Evolutionary conservation across 2,888 invertebrate genomes (phyloP).

Genomic region (Gibbula magus): DNA sequence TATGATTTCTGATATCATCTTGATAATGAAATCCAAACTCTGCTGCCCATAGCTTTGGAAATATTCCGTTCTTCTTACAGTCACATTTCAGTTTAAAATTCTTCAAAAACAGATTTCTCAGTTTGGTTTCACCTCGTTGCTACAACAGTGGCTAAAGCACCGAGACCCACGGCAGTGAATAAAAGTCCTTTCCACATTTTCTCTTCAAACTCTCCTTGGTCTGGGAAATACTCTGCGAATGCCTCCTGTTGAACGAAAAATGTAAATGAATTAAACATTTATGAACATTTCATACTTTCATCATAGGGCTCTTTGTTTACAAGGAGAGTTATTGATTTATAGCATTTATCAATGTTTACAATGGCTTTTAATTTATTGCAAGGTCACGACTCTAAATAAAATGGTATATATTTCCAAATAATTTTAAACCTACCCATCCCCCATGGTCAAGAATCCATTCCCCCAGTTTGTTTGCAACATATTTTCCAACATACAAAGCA

Average conservation of each 20-base stretch:
- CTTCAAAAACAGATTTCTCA: not conserved
- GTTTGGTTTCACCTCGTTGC: slow-evolving; percentile 43
- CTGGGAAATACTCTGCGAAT: slow-evolving; percentile 70
- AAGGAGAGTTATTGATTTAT: too few relatives aligned
- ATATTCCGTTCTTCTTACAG: too few relatives aligned
- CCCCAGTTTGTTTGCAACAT: slow-evolving; percentile 68
- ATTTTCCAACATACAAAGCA: slow-evolving; percentile 69
- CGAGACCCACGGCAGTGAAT: slow-evolving; percentile 70
- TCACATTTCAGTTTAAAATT: too few relatives aligned
- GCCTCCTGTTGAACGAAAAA: slow-evolving; percentile 62
- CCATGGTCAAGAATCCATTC: slow-evolving; percentile 71
- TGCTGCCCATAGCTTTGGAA: too few relatives aligned
- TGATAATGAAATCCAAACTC: too few relatives aligned
- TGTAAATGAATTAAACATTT: not conserved
- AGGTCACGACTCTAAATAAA: not conserved
- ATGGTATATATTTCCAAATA: not conserved
- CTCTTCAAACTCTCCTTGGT: slow-evolving; percentile 67
- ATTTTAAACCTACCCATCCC: slow-evolving; percentile 69
- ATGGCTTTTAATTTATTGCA: too few relatives aligned
- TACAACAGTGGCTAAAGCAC: slow-evolving; percentile 69
- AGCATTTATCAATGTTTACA: too few relatives aligned
- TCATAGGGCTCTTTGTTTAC: too few relatives aligned
- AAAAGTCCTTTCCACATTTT: slow-evolving; percentile 71
- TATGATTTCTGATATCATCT: too few relatives aligned
- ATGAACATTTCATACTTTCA: too few relatives aligned